These are phyloP conservation scores for Sarcophilus harrisii DNA, from an alignment of 2,797 vertebrate genomes.

Conservation along the genomic window DNA sequence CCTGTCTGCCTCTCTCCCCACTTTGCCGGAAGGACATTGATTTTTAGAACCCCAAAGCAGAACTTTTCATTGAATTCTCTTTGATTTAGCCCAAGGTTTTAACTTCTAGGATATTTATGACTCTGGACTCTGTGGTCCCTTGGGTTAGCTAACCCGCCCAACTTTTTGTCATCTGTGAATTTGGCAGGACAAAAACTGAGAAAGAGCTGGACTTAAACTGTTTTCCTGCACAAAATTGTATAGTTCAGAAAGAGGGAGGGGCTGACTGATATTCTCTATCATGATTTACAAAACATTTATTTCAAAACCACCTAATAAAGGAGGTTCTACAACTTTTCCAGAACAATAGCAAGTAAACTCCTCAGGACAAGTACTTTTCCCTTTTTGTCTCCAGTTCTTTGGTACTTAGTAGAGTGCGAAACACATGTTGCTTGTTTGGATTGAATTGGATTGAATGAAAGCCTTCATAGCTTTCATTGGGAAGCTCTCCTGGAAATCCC, in stretches of 20 bases:
- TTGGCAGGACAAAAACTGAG: neutral
- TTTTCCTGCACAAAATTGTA: neutral
- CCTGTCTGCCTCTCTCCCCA: neutral
- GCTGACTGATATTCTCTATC: neutral
- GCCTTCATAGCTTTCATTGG: neutral
- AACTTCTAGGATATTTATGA: neutral
- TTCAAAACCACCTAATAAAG: neutral
- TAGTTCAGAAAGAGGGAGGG: neutral
- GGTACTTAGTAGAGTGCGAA: no score
- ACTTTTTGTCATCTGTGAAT: neutral
- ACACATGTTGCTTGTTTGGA: neutral
- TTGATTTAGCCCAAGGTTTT: neutral
- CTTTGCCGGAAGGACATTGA: neutral
- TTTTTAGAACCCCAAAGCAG: neutral
- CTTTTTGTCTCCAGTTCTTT: no score
- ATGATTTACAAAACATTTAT: neutral
- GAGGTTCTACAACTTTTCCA: neutral
- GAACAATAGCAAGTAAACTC: neutral
- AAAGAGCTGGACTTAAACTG: neutral
- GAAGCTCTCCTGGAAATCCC: neutral
- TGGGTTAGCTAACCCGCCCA: neutral
- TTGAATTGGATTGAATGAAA: neutral
- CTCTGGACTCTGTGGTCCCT: neutral
- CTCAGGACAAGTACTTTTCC: neutral
- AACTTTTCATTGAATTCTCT: neutral